Evolutionary conservation across 1,140 invertebrate genomes (phyloP), one percentile per base, ranked within the genome.

Genomic region (Pygmarrhopalites habei): DNA sequence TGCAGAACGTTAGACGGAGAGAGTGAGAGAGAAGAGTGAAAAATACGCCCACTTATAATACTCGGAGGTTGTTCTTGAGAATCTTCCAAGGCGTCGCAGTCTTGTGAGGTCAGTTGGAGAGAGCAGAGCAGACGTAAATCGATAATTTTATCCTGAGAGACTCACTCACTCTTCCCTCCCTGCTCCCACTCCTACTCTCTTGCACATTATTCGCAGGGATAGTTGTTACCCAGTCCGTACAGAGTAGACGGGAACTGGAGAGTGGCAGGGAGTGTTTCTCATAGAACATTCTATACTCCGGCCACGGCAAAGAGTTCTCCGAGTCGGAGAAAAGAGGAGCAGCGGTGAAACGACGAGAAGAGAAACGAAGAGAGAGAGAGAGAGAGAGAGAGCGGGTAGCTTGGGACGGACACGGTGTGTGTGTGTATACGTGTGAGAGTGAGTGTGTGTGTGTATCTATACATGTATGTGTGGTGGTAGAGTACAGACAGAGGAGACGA

Each of bases 51-150:
- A 47, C 44, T 25, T 47, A 47, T 47, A 47, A 25, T 21, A 47
- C 17, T 47, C n/a, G 32, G 32, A n/a, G 32, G 32, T 35, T 35
- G 32, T 35, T 35, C 32, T 35, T 35, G 32, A 35, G 23, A 56
- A 26, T 35, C 30, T 56, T 56, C 32, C 32, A 39, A 56, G 53
- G 35, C 35, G 35, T 56, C 30, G 32, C 32, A 56, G 53, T 56
- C 30, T 41, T 39, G 53, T 56, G 53, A 56, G 53, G 53, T 56
- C 53, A 56, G 53, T 56, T 56, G 53, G 35, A 56, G 53, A 56
- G 53, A 41, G 53, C 17, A 47, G 44, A 47, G 44, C 53, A 56
- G 53, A 56, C 53, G 53, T 56, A 56, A 56, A 56, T 56, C 53
- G 53, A 56, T 56, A 56, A 56, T 56, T 14, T 56, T 39, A 56